A percentile compares a stretch with the other conserved stretches of the same genome.
These are phyloP conservation scores for Calosoma granatense DNA, from an alignment of 1,140 invertebrate genomes.

Conservation along the genomic window DNA sequence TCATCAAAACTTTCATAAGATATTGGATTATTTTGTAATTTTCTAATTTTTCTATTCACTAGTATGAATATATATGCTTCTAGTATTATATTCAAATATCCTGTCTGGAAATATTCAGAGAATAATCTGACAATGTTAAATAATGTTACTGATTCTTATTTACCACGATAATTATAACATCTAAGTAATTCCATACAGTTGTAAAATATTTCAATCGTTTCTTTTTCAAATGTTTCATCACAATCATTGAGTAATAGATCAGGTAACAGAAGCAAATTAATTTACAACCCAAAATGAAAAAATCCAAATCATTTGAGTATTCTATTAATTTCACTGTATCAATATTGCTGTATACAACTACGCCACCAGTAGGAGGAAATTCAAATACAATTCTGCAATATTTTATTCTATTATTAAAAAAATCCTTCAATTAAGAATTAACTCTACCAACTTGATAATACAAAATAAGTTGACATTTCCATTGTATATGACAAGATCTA, in stretches of 20 bases:
- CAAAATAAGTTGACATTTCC: too few relatives aligned
- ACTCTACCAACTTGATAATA: too few relatives aligned
- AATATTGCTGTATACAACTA: constrained; percentile 45
- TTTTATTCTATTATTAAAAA: too few relatives aligned
- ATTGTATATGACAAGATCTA: too few relatives aligned
- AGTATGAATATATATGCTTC: not conserved
- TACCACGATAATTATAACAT: constrained; percentile 45
- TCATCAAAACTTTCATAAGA: not conserved
- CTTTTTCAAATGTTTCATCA: constrained; percentile 35
- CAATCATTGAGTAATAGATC: constrained; percentile 41
- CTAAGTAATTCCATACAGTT: constrained; percentile 50
- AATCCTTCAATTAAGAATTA: too few relatives aligned
- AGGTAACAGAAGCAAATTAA: constrained; percentile 47
- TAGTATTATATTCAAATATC: not conserved
- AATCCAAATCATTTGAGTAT: constrained; percentile 42
- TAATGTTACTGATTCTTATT: too few relatives aligned
- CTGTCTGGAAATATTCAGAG: not conserved
- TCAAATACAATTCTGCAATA: constrained; percentile 48
- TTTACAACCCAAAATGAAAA: constrained; percentile 48
- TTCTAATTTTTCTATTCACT: not conserved
- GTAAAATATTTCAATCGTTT: constrained; percentile 45
- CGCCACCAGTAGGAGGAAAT: constrained; percentile 56
- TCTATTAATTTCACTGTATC: constrained; percentile 48
- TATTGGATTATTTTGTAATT: not conserved
- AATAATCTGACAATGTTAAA: too few relatives aligned